Evolutionary conservation across 2,888 invertebrate genomes (phyloP).

Genomic region (Chorisops tibialis): DNA sequence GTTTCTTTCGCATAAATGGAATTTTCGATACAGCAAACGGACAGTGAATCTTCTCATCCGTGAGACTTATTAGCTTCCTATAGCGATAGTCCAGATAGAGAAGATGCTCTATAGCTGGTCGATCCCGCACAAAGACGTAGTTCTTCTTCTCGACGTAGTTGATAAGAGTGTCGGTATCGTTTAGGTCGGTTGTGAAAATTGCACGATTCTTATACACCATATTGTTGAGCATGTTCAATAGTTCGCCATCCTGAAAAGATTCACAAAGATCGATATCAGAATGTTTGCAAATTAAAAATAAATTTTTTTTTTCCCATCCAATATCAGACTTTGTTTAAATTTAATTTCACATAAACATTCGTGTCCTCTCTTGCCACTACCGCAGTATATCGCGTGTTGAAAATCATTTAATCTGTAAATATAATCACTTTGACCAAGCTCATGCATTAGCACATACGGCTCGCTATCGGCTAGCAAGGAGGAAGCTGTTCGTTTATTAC

Average conservation of each 20-base stretch:
- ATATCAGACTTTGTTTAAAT: no score
- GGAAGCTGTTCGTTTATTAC: no score
- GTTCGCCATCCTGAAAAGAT: slow-evolving; percentile 46
- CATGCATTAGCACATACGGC: no score
- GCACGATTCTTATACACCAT: slow-evolving; percentile 47
- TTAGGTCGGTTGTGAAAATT: slow-evolving; percentile 45
- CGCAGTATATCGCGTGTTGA: no score
- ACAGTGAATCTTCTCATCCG: slow-evolving; percentile 65
- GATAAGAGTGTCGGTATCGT: slow-evolving; percentile 50
- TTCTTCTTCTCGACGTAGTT: slow-evolving; percentile 53
- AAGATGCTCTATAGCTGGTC: slow-evolving; percentile 64
- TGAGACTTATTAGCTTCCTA: slow-evolving; percentile 56
- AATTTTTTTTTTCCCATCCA: no score
- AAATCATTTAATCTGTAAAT: no score
- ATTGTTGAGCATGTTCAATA: slow-evolving; percentile 43
- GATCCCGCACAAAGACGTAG: slow-evolving; percentile 67
- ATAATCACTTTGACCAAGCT: no score
- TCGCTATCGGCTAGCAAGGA: no score
- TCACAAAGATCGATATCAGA: no score
- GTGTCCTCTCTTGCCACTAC: no score
- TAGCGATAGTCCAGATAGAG: slow-evolving; percentile 68
- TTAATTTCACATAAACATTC: no score
- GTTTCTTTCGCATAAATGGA: slow-evolving; percentile 61
- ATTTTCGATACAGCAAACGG: slow-evolving; percentile 73
- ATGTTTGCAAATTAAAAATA: no score